phyloP scores from a whole-genome alignment of 2,113 vertebrate genomes.

The Chloroceryle aenea region DNA sequence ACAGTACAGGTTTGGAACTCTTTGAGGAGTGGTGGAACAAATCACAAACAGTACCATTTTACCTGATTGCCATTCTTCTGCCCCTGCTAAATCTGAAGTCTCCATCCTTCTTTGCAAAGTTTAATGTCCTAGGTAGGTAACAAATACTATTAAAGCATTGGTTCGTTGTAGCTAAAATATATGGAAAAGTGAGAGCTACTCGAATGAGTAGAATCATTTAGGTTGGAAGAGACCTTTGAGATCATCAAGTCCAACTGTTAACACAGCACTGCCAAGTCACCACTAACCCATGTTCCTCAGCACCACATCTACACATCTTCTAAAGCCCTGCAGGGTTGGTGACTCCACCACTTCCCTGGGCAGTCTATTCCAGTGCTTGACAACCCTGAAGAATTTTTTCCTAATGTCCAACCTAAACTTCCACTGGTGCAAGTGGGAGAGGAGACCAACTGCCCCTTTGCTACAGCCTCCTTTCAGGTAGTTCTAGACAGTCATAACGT shows the following conservation, averaged over 20 bases:
- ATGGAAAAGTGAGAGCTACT: neutral
- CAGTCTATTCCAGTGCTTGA: neutral
- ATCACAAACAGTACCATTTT: conserved; percentile 90
- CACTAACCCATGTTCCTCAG: neutral
- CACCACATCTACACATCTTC: neutral
- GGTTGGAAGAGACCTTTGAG: neutral
- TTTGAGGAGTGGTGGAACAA: conserved; percentile 92
- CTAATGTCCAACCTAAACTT: too few relatives aligned
- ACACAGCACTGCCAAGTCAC: neutral
- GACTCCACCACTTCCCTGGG: fast-evolving
- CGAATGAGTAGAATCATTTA: neutral
- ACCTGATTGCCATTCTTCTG: conserved; percentile 87
- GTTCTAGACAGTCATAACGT: neutral
- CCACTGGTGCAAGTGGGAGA: neutral
- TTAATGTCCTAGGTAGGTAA: conserved; percentile 91
- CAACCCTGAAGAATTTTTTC: neutral
- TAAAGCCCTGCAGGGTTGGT: neutral
- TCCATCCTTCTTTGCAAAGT: conserved; percentile 96
- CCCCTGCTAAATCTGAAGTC: conserved; percentile 94
- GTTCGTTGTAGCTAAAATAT: neutral
- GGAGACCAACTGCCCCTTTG: neutral
- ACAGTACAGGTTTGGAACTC: conserved; percentile 57
- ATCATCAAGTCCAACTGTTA: fast-evolving
- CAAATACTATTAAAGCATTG: neutral
- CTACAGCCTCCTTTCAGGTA: neutral